Conservation (phyloP, 2,888 invertebrate species). For the Papilio gigon region DNA sequence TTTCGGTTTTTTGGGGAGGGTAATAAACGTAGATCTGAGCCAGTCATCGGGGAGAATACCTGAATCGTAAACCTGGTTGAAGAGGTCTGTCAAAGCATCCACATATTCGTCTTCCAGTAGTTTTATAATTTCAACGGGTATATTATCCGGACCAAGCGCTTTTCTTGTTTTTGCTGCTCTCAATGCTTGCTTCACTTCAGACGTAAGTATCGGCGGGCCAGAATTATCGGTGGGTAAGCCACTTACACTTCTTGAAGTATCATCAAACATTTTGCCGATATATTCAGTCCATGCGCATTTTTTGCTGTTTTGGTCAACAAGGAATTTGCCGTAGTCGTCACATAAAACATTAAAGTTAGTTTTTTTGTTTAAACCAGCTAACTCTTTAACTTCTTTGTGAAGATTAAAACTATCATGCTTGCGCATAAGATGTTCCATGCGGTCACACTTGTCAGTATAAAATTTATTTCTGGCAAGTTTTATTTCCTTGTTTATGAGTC, state of each 20-base stretch:
- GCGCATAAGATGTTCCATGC: neutral
- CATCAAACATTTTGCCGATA: neutral
- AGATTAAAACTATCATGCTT: slow-evolving; percentile 8
- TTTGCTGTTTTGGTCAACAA: neutral
- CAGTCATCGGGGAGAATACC: slow-evolving; percentile 19
- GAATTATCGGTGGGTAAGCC: slow-evolving; percentile 11
- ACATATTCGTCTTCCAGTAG: neutral
- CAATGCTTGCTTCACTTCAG: slow-evolving; percentile 10
- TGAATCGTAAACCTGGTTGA: slow-evolving; percentile 8
- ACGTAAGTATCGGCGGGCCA: neutral
- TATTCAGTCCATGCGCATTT: neutral
- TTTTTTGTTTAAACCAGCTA: neutral
- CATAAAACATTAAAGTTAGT: neutral
- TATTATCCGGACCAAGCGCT: slow-evolving; percentile 8
- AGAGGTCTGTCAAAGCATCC: neutral
- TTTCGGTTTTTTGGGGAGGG: slow-evolving; percentile 8
- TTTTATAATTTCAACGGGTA: neutral
- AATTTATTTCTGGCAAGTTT: slow-evolving; percentile 1
- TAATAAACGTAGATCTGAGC: slow-evolving; percentile 8
- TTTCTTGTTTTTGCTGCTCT: slow-evolving; percentile 14
- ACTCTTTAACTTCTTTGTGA: slow-evolving; percentile 23
- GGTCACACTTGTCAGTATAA: neutral
- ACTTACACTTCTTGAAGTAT: slow-evolving; percentile 3
- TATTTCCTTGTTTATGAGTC: slow-evolving; percentile 13
- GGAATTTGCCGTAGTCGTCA: neutral